A percentile compares a stretch with the other conserved stretches of the same genome.
Evolutionary conservation across 2,797 vertebrate species (phyloP).

Genomic region (Pangasius larnaudii): DNA sequence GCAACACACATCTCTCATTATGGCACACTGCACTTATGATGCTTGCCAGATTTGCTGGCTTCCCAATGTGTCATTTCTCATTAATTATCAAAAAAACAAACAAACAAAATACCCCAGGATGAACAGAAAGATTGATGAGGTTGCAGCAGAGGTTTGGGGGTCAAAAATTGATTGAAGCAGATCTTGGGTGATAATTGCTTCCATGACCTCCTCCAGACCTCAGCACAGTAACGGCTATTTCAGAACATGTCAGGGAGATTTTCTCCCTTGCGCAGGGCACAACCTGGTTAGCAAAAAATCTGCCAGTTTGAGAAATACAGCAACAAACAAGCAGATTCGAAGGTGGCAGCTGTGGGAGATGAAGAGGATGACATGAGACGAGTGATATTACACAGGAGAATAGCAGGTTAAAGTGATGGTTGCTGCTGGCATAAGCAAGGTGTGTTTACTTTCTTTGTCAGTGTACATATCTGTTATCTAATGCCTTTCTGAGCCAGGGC

Average conservation of each 20-base stretch:
- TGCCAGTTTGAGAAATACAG: slow-evolving; percentile 42
- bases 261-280: slow-evolving; percentile 12
- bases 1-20: slow-evolving; percentile 28
- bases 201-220: slow-evolving; percentile 51
- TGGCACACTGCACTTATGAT: not conserved
- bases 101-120: not conserved
- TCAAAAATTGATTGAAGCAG: slow-evolving; percentile 37
- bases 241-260: slow-evolving; percentile 46
- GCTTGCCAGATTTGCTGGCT: not conserved
- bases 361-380: not conserved
- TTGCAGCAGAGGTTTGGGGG: slow-evolving; percentile 38
- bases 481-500: slow-evolving; percentile 19
- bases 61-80: not conserved
- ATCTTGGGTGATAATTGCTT: slow-evolving; percentile 56
- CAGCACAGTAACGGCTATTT: slow-evolving; percentile 49
- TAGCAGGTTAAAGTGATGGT: slow-evolving; percentile 14
- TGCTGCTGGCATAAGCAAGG: slow-evolving; percentile 31
- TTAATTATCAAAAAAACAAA: not conserved
- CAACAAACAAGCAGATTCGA: slow-evolving; percentile 38
- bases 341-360: slow-evolving; percentile 27
- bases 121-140: not conserved
- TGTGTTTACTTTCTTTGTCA: slow-evolving; percentile 25
- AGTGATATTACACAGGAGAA: slow-evolving; percentile 6
- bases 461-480: slow-evolving; percentile 19
- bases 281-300: slow-evolving; percentile 22